A percentile compares a stretch with the other conserved stretches of the same genome.
Conservation (phyloP, 1,140 invertebrate species). For the Lysiphlebus fabarum region DNA sequence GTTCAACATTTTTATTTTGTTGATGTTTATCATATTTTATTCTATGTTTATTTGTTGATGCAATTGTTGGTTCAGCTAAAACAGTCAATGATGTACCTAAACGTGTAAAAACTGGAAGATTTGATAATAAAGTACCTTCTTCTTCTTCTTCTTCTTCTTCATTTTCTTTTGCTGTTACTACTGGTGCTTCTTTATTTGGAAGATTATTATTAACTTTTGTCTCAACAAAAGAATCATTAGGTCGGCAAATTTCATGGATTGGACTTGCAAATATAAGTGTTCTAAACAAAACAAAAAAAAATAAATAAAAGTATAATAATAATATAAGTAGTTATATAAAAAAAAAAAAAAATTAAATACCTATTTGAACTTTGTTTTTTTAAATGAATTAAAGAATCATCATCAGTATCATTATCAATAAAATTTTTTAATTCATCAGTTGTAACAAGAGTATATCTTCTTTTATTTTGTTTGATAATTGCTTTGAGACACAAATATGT, state of each 20-base stretch:
- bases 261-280: slow-evolving; percentile 62
- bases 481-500: slow-evolving; percentile 50
- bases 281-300: slow-evolving; percentile 33
- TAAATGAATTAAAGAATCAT: neutral
- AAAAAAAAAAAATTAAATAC: too few relatives aligned
- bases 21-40: slow-evolving; percentile 27
- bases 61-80: slow-evolving; percentile 20
- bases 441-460: slow-evolving; percentile 47
- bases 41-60: slow-evolving; percentile 11
- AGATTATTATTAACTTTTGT: slow-evolving; percentile 44
- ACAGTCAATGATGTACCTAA: slow-evolving; percentile 53
- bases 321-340: neutral
- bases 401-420: slow-evolving; percentile 26
- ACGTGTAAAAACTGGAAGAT: slow-evolving; percentile 54
- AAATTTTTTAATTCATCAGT: slow-evolving; percentile 43
- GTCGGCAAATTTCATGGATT: slow-evolving; percentile 60
- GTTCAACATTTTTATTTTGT: slow-evolving; percentile 34
- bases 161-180: too few relatives aligned
- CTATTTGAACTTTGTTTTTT: slow-evolving; percentile 1
- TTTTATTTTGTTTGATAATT: slow-evolving; percentile 46
- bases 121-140: slow-evolving; percentile 54
- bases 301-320: too few relatives aligned
- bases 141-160: slow-evolving; percentile 41
- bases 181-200: slow-evolving; percentile 27
- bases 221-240: slow-evolving; percentile 60